These are phyloP conservation scores for Pachypeltis micranthus DNA, from an alignment of 1,140 invertebrate species.

Conservation along the genomic window DNA sequence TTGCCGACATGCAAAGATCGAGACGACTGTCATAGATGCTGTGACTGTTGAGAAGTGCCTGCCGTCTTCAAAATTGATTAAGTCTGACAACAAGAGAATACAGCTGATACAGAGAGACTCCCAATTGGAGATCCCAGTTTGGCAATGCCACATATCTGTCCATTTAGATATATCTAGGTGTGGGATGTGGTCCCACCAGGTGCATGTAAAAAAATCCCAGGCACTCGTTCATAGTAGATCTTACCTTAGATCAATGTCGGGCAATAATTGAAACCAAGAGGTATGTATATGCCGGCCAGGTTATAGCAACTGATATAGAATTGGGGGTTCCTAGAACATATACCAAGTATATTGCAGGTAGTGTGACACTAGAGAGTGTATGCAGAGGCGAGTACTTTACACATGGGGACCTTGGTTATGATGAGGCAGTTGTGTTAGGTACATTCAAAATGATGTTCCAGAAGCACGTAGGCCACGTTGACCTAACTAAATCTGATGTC, in stretches of 20 bases:
- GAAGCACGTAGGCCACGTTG: background rate
- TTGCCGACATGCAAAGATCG: background rate
- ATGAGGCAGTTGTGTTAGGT: background rate
- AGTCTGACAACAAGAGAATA: background rate
- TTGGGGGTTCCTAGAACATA: background rate
- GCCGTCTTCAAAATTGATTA: background rate
- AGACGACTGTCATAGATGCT: background rate
- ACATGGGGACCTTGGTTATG: background rate
- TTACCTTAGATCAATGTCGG: background rate
- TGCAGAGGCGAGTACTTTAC: background rate
- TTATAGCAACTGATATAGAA: background rate
- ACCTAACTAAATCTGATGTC: background rate
- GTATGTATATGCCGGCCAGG: background rate
- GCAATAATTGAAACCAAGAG: background rate
- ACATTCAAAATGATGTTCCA: background rate
- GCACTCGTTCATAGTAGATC: background rate
- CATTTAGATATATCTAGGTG: background rate
- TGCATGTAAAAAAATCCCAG: background rate
- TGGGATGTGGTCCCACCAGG: background rate
- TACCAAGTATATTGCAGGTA: background rate
- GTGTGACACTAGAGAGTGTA: background rate
- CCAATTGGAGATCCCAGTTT: background rate
- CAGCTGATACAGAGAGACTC: background rate
- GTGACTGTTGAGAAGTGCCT: background rate
- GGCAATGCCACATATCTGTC: background rate